Evolutionary conservation across 2,888 invertebrate genomes (phyloP), one percentile per base, ranked within the genome.

Genomic region (Xestia xanthographa): DNA sequence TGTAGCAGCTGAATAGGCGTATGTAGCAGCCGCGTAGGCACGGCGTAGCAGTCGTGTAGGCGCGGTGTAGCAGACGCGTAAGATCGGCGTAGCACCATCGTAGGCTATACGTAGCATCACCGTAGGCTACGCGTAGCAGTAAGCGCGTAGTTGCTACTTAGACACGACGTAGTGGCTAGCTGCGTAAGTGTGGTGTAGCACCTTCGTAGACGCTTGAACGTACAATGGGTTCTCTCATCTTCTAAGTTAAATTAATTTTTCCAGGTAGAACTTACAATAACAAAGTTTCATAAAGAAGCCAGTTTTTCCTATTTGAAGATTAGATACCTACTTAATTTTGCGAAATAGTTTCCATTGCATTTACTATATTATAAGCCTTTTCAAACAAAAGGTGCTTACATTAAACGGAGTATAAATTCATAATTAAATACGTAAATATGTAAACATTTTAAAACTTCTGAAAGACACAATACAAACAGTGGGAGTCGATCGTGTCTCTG

Each of bases 381-480:
- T 14, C 12, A 8, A 43, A 26, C 9, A 26, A 68, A 45, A 9
- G 1, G 34, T 34, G 3, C 34, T 3, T n/a, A 17, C 22, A 29
- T 14, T 9, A 45, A 45, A 26, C 9, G 8, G 22, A 43, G n/a
- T 66, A 34, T 69, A 26, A 17, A 50, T 70, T 48, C 5, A 70
- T 22, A 12, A 41, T 50, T 22, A n/a, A n/a, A n/a, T n/a, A 22
- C 70, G 38, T 5, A 22, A 26, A 72, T 72, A 6, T 41, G n/a
- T 50, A 38, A 48, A 29, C 17, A 41, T 29, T 34, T 29, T 66
- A 22, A 71, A 73, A 74, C 26, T 43, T 60, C 43, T 5, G 6
- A 1, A 58, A 80, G 29, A 71, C 22, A 48, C 41, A 58, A 66
- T 34, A 43, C n/a, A 73, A 58, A 73, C 56, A 56, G 72, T 63